Evolutionary conservation across 1,140 invertebrate genomes (phyloP), one percentile per base, ranked within the genome.

Genomic region (Daktulosphaira vitifoliae): DNA sequence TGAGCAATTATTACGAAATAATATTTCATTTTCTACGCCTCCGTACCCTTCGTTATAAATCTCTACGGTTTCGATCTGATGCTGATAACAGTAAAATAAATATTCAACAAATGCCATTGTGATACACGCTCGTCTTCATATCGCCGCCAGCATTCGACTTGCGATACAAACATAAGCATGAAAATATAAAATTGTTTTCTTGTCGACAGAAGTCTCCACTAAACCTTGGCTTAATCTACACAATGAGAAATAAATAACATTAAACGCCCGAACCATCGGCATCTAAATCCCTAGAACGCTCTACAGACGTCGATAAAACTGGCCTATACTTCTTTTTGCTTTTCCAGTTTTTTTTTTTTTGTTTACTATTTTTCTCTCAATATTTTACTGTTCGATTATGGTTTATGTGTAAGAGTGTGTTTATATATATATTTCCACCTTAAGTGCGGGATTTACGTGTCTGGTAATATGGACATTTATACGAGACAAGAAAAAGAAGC

Each of bases 191-290:
- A n/a, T n/a, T n/a, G n/a, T n/a, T n/a, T n/a, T n/a, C n/a, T n/a
- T n/a, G n/a, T n/a, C n/a, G n/a, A n/a, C n/a, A n/a, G n/a, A n/a
- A n/a, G n/a, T n/a, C n/a, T n/a, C n/a, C n/a, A n/a, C n/a, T n/a
- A 11, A 59, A 59, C 42, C 54, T 23, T 44, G 9, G 16, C n/a
- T 2, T 56, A 59, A 59, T 37, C 54, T 23, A 11, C 8, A 9
- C 54, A 26, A 9, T 38, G 11, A 59, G 20, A 59, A 59, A 59
- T 59, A 59, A 59, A 59, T 59, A 59, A 59, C 54, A 59, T 59
- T 59, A 44, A 11, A 38, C 38, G 13, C 22, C 3, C 13, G 13
- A 25, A 59, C 54, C 54, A 46, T 38, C 18, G 33, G 33, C 16
- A 20, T 20, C 4, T 20, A 44, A 44, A 56, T 56, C 53, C 53